A percentile compares a stretch with the other conserved stretches of the same genome.
These are phyloP conservation scores for Caenorhabditis briggsae DNA, from an alignment of 1,140 invertebrate species.

Conservation along the genomic window DNA sequence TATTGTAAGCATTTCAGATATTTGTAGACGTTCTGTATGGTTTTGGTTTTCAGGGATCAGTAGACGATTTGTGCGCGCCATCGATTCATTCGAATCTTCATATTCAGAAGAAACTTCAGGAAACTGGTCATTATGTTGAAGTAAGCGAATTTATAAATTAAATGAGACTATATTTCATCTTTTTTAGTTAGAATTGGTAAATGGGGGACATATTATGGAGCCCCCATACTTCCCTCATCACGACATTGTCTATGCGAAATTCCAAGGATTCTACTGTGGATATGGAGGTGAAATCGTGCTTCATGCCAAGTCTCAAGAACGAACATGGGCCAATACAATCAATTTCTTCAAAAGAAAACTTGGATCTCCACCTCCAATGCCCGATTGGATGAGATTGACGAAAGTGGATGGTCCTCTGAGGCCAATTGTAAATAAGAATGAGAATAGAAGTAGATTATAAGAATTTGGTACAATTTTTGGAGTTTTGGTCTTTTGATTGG, in stretches of 20 bases:
- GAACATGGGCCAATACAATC: constrained; percentile 56
- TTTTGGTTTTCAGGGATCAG: constrained; percentile 49
- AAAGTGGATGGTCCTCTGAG: constrained; percentile 19
- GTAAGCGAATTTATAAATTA: neutral
- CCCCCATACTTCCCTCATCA: constrained; percentile 63
- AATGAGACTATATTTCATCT: neutral
- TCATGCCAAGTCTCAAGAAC: constrained; percentile 57
- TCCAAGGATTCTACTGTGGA: constrained; percentile 64
- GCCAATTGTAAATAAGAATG: constrained; percentile 39
- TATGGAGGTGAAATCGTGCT: constrained; percentile 57
- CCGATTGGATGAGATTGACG: constrained; percentile 47
- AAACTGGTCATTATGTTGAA: constrained; percentile 58
- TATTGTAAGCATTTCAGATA: constrained; percentile 3
- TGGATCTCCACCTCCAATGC: constrained; percentile 56
- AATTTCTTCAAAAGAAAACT: constrained; percentile 59
- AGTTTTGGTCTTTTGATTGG: too few species aligned
- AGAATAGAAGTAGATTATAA: constrained; percentile 54
- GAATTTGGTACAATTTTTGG: neutral
- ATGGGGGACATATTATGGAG: constrained; percentile 62
- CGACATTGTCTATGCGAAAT: constrained; percentile 62
- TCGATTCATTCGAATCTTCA: constrained; percentile 37
- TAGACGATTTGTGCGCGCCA: constrained; percentile 44
- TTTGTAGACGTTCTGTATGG: neutral
- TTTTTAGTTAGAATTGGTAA: constrained; percentile 51
- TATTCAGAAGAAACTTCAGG: constrained; percentile 53